Conservation (phyloP, 2,113 vertebrate genomes). For the Marmota monax region DNA sequence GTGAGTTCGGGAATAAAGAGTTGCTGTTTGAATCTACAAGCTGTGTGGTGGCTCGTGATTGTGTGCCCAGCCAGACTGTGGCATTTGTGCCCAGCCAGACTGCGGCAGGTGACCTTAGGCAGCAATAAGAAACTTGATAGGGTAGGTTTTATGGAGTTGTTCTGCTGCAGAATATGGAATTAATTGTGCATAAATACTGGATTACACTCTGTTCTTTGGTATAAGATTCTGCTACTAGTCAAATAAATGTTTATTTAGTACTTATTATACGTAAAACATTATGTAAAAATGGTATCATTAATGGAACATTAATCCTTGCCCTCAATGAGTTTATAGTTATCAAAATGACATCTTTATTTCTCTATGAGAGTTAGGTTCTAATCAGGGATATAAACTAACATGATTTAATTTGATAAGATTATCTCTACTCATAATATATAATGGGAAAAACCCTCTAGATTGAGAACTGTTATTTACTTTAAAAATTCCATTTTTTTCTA, state of each 20-base stretch:
- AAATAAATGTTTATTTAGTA: not conserved
- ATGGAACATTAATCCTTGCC: not conserved
- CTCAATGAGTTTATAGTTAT: not conserved
- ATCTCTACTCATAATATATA: not conserved
- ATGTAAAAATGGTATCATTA: not conserved
- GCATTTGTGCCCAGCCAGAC: too few species aligned
- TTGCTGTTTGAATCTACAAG: too few species aligned
- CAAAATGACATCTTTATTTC: not conserved
- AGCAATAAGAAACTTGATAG: not conserved
- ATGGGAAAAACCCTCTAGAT: not conserved
- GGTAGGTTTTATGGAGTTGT: not conserved
- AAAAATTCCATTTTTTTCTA: not conserved
- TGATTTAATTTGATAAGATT: slow-evolving; percentile 33
- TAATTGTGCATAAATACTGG: not conserved
- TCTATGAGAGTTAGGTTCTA: not conserved
- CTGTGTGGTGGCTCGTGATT: too few species aligned
- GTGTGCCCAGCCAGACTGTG: too few species aligned
- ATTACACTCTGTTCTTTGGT: not conserved
- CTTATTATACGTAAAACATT: not conserved
- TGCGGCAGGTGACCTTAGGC: not conserved
- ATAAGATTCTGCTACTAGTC: not conserved
- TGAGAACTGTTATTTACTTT: not conserved
- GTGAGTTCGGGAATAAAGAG: too few species aligned
- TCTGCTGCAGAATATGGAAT: not conserved
- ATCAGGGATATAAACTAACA: not conserved